Conservation (phyloP, 2,888 invertebrate genomes). For the Pterostichus madidus region DNA sequence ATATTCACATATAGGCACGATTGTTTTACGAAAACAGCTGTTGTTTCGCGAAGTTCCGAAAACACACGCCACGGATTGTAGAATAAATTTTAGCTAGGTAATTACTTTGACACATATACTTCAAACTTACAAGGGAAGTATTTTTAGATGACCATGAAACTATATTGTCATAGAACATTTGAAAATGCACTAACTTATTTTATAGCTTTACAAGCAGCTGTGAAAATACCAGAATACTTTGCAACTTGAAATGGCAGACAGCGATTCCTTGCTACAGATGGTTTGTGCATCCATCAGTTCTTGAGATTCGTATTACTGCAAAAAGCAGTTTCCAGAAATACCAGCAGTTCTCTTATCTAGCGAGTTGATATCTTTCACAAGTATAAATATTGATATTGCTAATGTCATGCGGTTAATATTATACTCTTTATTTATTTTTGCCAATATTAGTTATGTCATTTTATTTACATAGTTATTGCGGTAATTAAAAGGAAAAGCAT, state of each 20-base stretch:
- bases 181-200: slow-evolving; percentile 55
- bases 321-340: slow-evolving; percentile 20
- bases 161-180: slow-evolving; percentile 50
- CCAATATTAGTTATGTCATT: neutral
- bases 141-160: slow-evolving; percentile 62
- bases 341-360: neutral
- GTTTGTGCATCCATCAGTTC: neutral
- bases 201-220: slow-evolving; percentile 35
- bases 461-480: neutral
- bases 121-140: slow-evolving; percentile 21
- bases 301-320: neutral
- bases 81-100: slow-evolving; percentile 23
- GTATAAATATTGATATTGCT: slow-evolving; percentile 29
- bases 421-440: neutral
- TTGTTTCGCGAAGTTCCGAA: slow-evolving; percentile 3
- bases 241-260: slow-evolving; percentile 3
- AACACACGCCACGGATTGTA: neutral
- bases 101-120: slow-evolving; percentile 28
- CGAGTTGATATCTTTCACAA: neutral
- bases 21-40: neutral
- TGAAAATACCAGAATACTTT: slow-evolving; percentile 1
- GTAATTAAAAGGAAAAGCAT: too few species aligned
- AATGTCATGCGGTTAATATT: slow-evolving; percentile 25
- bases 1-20: slow-evolving; percentile 20
- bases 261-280: slow-evolving; percentile 6